These are phyloP conservation scores for Tokudaia tokunoshimensis DNA, from an alignment of 2,797 vertebrate species.

Conservation along the genomic window DNA sequence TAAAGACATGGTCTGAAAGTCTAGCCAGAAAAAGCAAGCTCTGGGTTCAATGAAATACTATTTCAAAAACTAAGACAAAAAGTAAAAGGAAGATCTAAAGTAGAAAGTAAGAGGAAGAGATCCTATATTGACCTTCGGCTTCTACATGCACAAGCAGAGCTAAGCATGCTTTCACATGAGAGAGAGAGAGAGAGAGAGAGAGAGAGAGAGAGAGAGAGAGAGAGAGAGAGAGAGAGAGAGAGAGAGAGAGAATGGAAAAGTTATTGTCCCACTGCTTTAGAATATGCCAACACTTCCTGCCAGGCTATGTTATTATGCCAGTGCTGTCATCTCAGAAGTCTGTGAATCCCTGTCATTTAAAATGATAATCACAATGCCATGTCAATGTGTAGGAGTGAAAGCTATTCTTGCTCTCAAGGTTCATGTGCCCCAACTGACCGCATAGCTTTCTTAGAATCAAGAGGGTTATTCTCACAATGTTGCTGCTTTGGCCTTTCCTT, in stretches of 20 bases:
- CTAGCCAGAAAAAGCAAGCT: not conserved
- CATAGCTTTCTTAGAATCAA: slow-evolving; percentile 25
- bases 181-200: too few species aligned
- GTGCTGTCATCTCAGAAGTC: not conserved
- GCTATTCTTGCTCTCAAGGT: not conserved
- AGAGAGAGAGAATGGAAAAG: not conserved
- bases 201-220: not conserved
- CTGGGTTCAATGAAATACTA: not conserved
- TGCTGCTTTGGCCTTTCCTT: slow-evolving; percentile 35
- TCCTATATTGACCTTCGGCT: not conserved
- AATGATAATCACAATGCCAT: slow-evolving; percentile 52
- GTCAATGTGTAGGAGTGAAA: not conserved
- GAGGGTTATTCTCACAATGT: not conserved
- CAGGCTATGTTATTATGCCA: not conserved
- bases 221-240: not conserved
- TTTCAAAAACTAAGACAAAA: not conserved
- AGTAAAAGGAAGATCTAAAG: not conserved
- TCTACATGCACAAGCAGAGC: not conserved
- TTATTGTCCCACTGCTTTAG: not conserved
- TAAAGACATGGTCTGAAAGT: not conserved
- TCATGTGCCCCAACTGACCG: not conserved
- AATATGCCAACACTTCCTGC: not conserved
- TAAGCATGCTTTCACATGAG: not conserved
- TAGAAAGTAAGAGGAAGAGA: not conserved
- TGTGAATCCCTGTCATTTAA: slow-evolving; percentile 50